Conservation (phyloP, 2,113 vertebrate genomes). For the Mus musculus region GRCm39 chr1:113631001-113631500, state of each 20-base stretch:
- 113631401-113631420: neutral
- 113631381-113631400: neutral
- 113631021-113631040: neutral
- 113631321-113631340: neutral
- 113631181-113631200: neutral
- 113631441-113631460: neutral
- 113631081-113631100: neutral
- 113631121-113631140: neutral
- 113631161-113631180: too few relatives aligned
- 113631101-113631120: neutral
- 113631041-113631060: neutral
- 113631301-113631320: too few relatives aligned
- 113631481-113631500: conserved; percentile 47
- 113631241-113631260: neutral
- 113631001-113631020: neutral
- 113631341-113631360: neutral
- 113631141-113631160: neutral
- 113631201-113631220: neutral
- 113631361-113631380: neutral
- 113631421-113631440: neutral
- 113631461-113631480: conserved; percentile 20
- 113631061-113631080: neutral
- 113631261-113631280: neutral
- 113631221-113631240: neutral
- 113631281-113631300: rapidly evolving